Base-by-base conservation (phyloP, 2,113 vertebrate species). In the Centropristis striata region DNA sequence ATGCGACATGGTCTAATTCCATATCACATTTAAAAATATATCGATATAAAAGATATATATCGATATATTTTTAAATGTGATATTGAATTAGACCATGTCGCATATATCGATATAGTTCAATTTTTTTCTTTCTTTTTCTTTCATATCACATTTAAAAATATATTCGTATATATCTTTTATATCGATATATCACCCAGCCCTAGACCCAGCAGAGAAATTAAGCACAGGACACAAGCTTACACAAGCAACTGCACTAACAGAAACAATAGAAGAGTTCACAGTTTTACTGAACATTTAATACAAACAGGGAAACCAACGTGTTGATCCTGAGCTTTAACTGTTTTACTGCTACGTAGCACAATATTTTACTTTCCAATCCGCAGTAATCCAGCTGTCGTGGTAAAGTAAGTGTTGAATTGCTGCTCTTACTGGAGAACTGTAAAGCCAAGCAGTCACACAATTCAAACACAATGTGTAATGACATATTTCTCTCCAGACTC, bases 341-440 rank as follows among this genome's bases (percentile, higher is more conserved):
- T 61, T 70, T 76, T 54, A 76, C 70, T 64, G 18, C 20, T 23
- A 73, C 61, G 44, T 41, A 81, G 64, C 78, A 44, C 57, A 57
- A 28, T 41, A 54, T 53, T 74, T 53, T 12, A 13, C 51, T 77
- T 81, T 57, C 57, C 39, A n/a, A 42, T 20, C 39, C 39, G 27
- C 57, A 67, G 57, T 51, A 59, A 74, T 72, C 49, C 75, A 71
- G 27, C 76, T 63, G 74, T 72, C 16, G 8, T 42, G 64, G 50
- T 54, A 23, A 47, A 76, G 39, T 64, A 16, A 54, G 11, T 44
- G 10, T 27, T 70, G 21, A 77, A 23, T 69, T 67, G 67, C n/a
- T 49, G 14, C 18, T 36, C 42, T 66, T 67, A 75, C 54, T 73
- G 54, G 46, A 44, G 23, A 27, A 41, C 9, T 27, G 37, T 46